phyloP scores from a whole-genome alignment of 2,888 invertebrate genomes.

The Stramonita haemastoma region DNA sequence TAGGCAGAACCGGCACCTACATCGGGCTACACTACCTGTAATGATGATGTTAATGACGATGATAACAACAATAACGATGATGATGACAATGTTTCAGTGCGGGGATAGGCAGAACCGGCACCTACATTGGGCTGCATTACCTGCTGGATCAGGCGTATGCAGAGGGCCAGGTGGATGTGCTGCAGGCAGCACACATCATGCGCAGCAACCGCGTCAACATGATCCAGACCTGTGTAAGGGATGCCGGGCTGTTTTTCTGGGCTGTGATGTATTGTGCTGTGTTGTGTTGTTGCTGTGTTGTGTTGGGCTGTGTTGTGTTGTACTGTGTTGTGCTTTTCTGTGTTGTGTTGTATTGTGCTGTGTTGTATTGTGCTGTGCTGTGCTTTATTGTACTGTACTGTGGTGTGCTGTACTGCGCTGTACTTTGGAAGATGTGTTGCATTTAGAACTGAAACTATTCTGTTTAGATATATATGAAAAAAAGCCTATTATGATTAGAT shows the following conservation, averaged over 20 bases:
- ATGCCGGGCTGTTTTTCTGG: background rate
- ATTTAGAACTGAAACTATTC: no score
- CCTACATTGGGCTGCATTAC: slow-evolving; percentile 75
- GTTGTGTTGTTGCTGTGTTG: background rate
- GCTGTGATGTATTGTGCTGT: background rate
- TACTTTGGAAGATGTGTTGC: no score
- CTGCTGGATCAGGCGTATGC: slow-evolving; percentile 72
- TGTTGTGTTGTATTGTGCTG: background rate
- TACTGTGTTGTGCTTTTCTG: background rate
- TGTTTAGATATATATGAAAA: no score
- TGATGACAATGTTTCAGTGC: slow-evolving; percentile 64
- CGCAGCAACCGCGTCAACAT: slow-evolving; percentile 75
- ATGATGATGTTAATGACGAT: no score
- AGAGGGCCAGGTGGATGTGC: slow-evolving; percentile 72
- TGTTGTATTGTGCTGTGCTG: background rate
- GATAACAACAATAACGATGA: no score
- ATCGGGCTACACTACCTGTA: slow-evolving; percentile 73
- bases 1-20: slow-evolving; percentile 76
- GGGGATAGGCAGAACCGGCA: slow-evolving; percentile 76
- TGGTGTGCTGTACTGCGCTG: background rate
- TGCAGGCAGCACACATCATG: slow-evolving; percentile 73
- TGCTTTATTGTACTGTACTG: background rate
- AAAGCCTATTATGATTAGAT: no score
- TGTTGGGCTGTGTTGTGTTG: background rate
- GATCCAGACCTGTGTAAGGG: slow-evolving; percentile 75